These are phyloP conservation scores for Accipiter cooperii DNA, from an alignment of 2,113 vertebrate species.

Conservation along the genomic window DNA sequence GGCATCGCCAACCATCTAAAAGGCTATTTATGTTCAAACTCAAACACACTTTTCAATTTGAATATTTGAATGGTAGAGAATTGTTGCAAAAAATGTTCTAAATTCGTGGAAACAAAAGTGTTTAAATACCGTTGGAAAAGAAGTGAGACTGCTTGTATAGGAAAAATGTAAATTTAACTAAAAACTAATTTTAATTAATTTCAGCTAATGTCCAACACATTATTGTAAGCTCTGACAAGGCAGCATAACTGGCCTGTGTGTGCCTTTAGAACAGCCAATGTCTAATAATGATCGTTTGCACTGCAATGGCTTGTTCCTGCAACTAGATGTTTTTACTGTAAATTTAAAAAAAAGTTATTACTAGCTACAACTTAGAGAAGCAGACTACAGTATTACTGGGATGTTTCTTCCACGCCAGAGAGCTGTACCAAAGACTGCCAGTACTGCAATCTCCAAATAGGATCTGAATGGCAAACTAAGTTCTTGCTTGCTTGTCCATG, in stretches of 20 bases:
- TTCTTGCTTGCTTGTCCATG: background rate
- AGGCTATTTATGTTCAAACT: background rate
- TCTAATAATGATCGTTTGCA: background rate
- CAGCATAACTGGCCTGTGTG: background rate
- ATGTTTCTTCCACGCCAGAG: background rate
- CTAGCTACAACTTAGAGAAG: background rate
- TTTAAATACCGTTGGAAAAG: background rate
- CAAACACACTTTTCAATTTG: background rate
- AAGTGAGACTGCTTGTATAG: background rate
- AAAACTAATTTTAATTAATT: too few relatives aligned
- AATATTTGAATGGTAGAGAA: background rate
- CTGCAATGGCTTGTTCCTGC: background rate
- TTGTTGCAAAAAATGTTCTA: background rate
- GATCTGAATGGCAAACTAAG: background rate
- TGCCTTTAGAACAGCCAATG: background rate
- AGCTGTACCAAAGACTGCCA: background rate
- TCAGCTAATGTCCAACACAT: too few relatives aligned
- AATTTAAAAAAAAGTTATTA: background rate
- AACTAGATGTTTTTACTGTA: background rate
- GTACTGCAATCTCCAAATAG: background rate
- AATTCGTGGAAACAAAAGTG: background rate
- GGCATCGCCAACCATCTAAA: background rate
- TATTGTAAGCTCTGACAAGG: background rate
- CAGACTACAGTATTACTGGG: background rate
- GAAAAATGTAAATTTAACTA: background rate